These are phyloP conservation scores for Leptodactylus fallax DNA, from an alignment of 2,797 vertebrate species.

Conservation along the genomic window DNA sequence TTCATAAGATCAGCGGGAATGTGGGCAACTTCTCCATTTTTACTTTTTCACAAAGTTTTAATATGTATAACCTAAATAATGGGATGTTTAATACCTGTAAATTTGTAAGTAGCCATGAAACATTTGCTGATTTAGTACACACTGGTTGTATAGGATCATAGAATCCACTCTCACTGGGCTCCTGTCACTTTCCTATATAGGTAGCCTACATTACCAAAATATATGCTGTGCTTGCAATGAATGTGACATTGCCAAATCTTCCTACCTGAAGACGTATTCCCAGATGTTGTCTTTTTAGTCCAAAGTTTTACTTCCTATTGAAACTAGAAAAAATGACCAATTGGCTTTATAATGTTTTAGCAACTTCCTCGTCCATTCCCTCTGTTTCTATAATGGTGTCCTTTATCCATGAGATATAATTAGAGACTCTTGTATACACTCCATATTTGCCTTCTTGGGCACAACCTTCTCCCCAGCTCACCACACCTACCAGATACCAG, in stretches of 20 bases:
- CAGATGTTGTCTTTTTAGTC: neutral
- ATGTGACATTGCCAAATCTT: neutral
- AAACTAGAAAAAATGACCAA: neutral
- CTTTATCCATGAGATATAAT: slow-evolving; percentile 69
- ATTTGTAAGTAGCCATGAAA: no score
- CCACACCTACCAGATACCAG: slow-evolving; percentile 67
- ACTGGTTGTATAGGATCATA: no score
- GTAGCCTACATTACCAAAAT: neutral
- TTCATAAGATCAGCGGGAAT: no score
- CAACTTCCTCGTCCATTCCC: slow-evolving; percentile 25
- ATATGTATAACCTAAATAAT: no score
- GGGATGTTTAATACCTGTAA: no score
- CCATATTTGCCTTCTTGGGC: slow-evolving; percentile 66
- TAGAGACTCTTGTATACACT: slow-evolving; percentile 64
- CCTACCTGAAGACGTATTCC: neutral
- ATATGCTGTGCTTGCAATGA: neutral
- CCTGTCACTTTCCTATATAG: no score
- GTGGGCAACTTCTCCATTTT: no score
- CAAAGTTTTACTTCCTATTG: neutral
- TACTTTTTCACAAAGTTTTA: no score
- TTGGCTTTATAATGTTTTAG: slow-evolving; percentile 23
- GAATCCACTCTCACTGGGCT: no score
- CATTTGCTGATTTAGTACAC: no score
- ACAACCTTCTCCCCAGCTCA: slow-evolving; percentile 73
- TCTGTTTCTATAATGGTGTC: slow-evolving; percentile 64